Evolutionary conservation across 2,797 vertebrate species (phyloP).

Genomic region (Melanotaenia trifasciata): DNA sequence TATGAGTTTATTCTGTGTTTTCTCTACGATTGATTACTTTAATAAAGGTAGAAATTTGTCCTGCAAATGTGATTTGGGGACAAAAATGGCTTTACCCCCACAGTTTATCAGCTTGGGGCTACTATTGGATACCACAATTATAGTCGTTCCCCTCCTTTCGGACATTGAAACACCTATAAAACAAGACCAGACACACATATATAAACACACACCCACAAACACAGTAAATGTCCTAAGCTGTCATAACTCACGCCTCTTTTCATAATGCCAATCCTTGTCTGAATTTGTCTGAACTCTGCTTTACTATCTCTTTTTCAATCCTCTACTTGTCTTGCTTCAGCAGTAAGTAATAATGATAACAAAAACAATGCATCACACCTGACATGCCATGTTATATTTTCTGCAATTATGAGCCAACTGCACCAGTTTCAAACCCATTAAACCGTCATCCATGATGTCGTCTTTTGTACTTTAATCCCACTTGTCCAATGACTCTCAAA

Average conservation of each 20-base stretch:
- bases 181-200: neutral
- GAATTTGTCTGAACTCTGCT: too few relatives aligned
- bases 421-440: constrained; percentile 42
- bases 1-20: neutral
- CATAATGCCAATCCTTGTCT: too few relatives aligned
- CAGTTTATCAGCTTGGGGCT: neutral
- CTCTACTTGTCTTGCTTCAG: too few relatives aligned
- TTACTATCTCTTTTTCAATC: too few relatives aligned
- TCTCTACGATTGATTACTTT: neutral
- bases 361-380: neutral
- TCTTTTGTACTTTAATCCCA: constrained; percentile 58
- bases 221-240: too few relatives aligned
- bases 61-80: neutral
- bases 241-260: neutral
- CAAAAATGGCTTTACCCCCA: neutral
- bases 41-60: neutral
- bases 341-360: neutral
- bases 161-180: neutral
- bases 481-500: constrained; percentile 61
- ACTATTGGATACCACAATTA: too few relatives aligned
- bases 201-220: neutral
- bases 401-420: constrained; percentile 14
- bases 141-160: too few relatives aligned
- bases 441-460: constrained; percentile 22
- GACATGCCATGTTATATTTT: neutral